Percentiles rank a stretch among this genome's conserved stretches.
Evolutionary conservation across 1,140 invertebrate species (phyloP).

Genomic region (Drosophila jambulina): DNA sequence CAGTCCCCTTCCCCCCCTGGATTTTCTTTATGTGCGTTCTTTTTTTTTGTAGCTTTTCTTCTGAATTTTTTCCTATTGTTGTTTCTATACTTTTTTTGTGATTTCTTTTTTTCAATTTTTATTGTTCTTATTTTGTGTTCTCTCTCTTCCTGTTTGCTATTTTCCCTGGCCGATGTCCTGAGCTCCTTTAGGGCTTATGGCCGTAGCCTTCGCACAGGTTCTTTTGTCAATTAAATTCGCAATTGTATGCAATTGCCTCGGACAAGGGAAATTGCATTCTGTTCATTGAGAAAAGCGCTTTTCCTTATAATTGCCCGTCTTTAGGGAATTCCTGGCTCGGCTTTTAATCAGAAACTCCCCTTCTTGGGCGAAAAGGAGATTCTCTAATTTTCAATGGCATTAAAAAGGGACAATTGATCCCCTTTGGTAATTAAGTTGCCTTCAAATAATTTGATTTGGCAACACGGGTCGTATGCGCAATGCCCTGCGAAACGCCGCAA

Average conservation of each 20-base stretch:
- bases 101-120: neutral
- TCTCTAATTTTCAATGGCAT: conserved; percentile 24
- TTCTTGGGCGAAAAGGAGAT: neutral
- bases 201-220: conserved; percentile 15
- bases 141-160: conserved; percentile 7
- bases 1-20: neutral
- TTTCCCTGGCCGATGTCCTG: conserved; percentile 16
- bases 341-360: neutral
- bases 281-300: conserved; percentile 1
- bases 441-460: conserved; percentile 32
- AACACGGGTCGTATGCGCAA: conserved; percentile 29
- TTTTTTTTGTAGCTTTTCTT: conserved; percentile 4
- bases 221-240: conserved; percentile 31
- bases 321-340: neutral
- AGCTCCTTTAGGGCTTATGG: conserved; percentile 55
- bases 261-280: conserved; percentile 29
- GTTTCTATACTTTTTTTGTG: neutral
- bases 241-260: conserved; percentile 19
- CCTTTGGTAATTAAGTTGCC: conserved; percentile 49
- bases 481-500: conserved; percentile 2
- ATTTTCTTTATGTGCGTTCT: neutral
- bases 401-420: neutral
- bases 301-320: conserved; percentile 2
- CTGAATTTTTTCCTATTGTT: conserved; percentile 5
- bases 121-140: conserved; percentile 11